Evolutionary conservation across 2,888 invertebrate genomes (phyloP).

Genomic region (Seira sanloemensis): DNA sequence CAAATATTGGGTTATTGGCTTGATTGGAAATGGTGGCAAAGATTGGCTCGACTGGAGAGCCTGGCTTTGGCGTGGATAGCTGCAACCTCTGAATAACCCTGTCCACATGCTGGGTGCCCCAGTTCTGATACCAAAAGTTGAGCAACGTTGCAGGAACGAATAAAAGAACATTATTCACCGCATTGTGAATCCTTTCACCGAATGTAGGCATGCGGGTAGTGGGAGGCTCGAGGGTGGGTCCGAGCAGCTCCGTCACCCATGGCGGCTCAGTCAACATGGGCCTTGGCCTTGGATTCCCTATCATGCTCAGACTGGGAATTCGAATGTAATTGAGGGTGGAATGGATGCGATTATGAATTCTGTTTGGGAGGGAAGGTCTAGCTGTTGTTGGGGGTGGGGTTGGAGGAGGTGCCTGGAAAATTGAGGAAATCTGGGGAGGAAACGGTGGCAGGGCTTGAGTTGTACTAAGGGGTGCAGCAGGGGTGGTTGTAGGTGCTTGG

Average conservation of each 20-base stretch:
- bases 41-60: background rate
- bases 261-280: constrained; percentile 58
- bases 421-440: background rate
- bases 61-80: constrained; percentile 31
- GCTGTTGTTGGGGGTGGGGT: background rate
- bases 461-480: background rate
- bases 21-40: constrained; percentile 42
- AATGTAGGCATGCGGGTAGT: constrained; percentile 47
- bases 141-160: constrained; percentile 57
- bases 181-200: constrained; percentile 38
- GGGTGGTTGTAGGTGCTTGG: background rate
- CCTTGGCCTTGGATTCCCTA: constrained; percentile 23
- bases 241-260: constrained; percentile 58
- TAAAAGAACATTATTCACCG: constrained; percentile 45
- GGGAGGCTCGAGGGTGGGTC: constrained; percentile 54
- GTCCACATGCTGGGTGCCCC: constrained; percentile 50
- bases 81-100: constrained; percentile 36
- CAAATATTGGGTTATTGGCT: constrained; percentile 28
- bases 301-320: constrained; percentile 29
- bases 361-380: constrained; percentile 15
- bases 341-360: constrained; percentile 30
- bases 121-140: constrained; percentile 58
- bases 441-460: background rate
- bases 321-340: constrained; percentile 35
- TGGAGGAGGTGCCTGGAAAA: background rate